phyloP scores from a whole-genome alignment of 2,113 vertebrate genomes.

The Sclerurus mexicanus region DNA sequence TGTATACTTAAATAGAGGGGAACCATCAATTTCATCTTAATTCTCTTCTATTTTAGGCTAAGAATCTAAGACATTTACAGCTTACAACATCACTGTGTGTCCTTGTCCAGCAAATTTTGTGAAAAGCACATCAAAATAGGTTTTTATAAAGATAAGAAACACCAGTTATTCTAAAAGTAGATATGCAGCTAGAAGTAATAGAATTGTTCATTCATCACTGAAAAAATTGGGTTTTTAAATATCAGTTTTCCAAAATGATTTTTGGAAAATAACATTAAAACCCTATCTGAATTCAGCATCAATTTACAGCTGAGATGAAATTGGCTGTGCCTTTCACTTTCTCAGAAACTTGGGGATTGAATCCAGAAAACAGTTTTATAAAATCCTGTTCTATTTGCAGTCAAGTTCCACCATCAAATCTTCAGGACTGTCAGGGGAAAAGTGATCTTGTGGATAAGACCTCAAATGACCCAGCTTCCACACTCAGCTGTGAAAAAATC shows the following conservation, averaged over 20 bases:
- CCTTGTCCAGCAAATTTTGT: not conserved
- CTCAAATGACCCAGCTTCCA: not conserved
- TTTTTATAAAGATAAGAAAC: not conserved
- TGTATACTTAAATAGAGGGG: not conserved
- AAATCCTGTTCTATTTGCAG: not conserved
- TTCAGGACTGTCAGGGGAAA: not conserved
- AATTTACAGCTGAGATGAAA: not conserved
- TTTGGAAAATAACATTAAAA: not conserved
- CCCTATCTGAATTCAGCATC: not conserved
- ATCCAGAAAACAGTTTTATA: slow-evolving; percentile 12
- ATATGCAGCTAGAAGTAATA: not conserved
- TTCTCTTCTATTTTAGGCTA: not conserved
- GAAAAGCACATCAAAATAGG: not conserved
- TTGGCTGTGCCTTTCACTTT: not conserved
- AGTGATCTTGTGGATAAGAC: not conserved
- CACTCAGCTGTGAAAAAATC: not conserved
- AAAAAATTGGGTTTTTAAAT: not conserved
- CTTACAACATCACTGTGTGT: not conserved
- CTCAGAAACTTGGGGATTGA: not conserved
- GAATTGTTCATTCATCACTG: not conserved
- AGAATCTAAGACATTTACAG: not conserved
- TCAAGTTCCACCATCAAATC: not conserved
- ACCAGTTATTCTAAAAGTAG: not conserved
- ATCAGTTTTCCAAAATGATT: not conserved
- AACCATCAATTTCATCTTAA: not conserved